Base-by-base conservation (phyloP, 2,113 vertebrate genomes). In the Stercorarius parasiticus region DNA sequence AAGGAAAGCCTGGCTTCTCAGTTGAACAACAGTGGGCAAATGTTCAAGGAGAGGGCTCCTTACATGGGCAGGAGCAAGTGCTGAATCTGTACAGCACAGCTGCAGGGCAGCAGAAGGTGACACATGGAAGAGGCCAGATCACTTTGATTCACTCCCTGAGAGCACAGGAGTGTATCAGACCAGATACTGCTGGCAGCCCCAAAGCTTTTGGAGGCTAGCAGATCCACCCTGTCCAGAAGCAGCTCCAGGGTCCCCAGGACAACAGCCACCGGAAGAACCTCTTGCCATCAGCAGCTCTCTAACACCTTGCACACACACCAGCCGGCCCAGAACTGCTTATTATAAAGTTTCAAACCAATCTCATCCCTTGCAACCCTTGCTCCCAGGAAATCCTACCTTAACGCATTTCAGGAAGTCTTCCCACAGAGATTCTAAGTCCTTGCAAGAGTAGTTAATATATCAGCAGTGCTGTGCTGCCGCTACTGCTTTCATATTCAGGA, bases 101-200 rank as follows among this genome's bases (percentile, higher is more conserved):
- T 55, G 67, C 49, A 86, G 29, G 15, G n/a, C 52, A 61, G 53
- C 6, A 77, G 32, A 55, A 30, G n/a, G 50, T 32, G 50, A 74
- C 86, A 82, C 3, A 45, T 0, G 3, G 23, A 91, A 84, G 38
- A 84, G 19, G 22, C 8, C 49, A 77, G n/a, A 7, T n/a, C 36
- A 84, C 55, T 47, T 62, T 47, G 25, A 66, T 36, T 42, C 32
- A 26, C 15, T 62, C 13, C 26, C 7, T 29, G 13, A 21, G 14
- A 55, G 38, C 34, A 52, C 0, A 5, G 23, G 9, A 81, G 7
- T 2, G 9, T 52, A 64, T 14, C 2, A 0, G 13, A 17, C 11
- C 69, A 91, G 42, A 45, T 7, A 55, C 4, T 40, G 22, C 27
- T 32, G 21, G 59, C 42, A 78, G 23, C 16, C 45, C 34, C 49